Evolutionary conservation across 2,888 invertebrate genomes (phyloP).

Genomic region (Miltochrista miniata): DNA sequence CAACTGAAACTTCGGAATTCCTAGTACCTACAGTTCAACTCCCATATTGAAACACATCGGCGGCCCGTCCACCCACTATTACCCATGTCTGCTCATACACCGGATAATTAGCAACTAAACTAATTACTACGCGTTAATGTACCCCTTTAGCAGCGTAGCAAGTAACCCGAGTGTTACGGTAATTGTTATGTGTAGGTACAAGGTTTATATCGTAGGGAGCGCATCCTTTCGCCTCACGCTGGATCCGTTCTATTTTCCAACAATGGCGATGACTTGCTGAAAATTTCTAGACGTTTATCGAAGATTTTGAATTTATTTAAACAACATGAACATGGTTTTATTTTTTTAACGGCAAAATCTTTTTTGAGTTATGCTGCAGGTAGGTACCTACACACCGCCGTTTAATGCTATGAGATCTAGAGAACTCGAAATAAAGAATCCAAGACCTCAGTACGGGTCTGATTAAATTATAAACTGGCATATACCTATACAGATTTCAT

Average conservation of each 20-base stretch:
- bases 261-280: constrained; percentile 15
- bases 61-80: constrained; percentile 13
- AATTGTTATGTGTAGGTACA: constrained; percentile 33
- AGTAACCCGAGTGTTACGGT: constrained; percentile 17
- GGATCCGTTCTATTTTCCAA: constrained; percentile 22
- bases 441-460: too few relatives aligned
- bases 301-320: not conserved
- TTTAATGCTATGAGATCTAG: too few relatives aligned
- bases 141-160: constrained; percentile 22
- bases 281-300: constrained; percentile 11
- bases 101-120: constrained; percentile 36
- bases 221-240: constrained; percentile 17
- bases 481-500: too few relatives aligned
- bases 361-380: too few relatives aligned
- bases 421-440: too few relatives aligned
- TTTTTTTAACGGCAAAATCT: too few relatives aligned
- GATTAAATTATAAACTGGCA: too few relatives aligned
- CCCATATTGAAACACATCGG: not conserved
- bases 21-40: not conserved
- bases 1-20: too few relatives aligned
- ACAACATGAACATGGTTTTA: too few relatives aligned
- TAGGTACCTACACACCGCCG: too few relatives aligned
- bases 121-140: constrained; percentile 38
- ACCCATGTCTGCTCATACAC: constrained; percentile 31
- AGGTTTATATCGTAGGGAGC: constrained; percentile 22